Conservation (phyloP, 35 echinoderm and acorn worm species). For the Holothuria glaberrima region DNA sequence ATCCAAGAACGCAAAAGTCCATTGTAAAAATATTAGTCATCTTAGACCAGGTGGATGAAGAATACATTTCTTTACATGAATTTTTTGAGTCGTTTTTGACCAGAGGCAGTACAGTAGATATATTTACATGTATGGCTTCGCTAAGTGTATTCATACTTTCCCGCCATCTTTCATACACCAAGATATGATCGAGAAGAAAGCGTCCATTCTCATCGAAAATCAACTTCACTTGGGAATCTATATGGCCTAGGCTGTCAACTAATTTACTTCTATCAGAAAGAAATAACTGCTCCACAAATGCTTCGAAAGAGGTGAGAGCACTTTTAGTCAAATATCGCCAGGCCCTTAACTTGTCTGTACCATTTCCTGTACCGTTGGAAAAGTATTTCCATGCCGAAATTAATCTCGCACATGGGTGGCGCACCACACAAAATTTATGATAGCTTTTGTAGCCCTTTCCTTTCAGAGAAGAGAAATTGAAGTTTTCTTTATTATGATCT, state of each 20-base stretch:
- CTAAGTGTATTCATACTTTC: constrained; percentile 20
- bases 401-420: constrained; percentile 21
- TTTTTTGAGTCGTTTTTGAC: too few relatives aligned
- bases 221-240: constrained; percentile 14
- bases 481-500: background rate
- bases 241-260: background rate
- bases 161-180: constrained; percentile 25
- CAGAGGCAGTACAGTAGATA: too few relatives aligned
- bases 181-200: constrained; percentile 7
- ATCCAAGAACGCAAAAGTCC: too few relatives aligned
- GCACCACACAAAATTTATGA: constrained; percentile 31
- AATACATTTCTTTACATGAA: too few relatives aligned
- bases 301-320: background rate
- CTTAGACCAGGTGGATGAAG: too few relatives aligned
- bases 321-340: background rate
- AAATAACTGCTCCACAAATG: background rate
- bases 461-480: too few relatives aligned
- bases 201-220: background rate
- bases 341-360: background rate
- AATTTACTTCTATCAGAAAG: background rate
- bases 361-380: background rate
- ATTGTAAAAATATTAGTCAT: too few relatives aligned
- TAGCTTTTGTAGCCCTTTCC: background rate
- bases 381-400: constrained; percentile 17
- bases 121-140: too few relatives aligned